Evolutionary conservation across 2,797 vertebrate species (phyloP).

Genomic region (Loriculus beryllinus): DNA sequence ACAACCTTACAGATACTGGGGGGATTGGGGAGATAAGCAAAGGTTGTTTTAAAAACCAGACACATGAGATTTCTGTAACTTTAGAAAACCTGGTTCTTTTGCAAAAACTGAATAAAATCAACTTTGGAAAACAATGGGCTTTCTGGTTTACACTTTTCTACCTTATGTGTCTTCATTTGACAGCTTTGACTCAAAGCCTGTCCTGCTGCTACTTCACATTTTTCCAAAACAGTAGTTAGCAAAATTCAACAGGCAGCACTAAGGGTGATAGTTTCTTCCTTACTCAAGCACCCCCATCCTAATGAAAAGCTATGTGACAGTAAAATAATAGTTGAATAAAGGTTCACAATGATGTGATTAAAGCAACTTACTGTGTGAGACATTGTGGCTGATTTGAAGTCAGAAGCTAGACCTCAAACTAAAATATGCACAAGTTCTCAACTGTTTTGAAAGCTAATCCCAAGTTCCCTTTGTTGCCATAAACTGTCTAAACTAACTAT

Average conservation of each 20-base stretch:
- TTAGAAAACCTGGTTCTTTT: neutral
- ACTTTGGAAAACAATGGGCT: neutral
- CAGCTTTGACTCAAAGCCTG: neutral
- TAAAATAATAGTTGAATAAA: neutral
- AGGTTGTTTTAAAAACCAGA: neutral
- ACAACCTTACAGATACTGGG: neutral
- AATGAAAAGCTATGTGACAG: neutral
- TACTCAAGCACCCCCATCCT: neutral
- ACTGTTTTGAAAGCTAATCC: neutral
- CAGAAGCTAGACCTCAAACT: neutral
- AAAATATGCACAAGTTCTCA: neutral
- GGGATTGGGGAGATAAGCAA: neutral
- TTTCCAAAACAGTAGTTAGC: neutral
- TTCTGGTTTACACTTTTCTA: neutral
- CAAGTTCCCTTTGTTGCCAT: neutral
- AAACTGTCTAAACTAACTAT: neutral
- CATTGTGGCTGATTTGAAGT: neutral
- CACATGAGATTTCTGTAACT: neutral
- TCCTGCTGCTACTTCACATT: neutral
- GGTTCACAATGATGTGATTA: neutral
- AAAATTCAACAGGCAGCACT: neutral
- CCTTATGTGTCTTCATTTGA: neutral
- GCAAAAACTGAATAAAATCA: neutral
- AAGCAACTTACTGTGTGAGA: neutral
- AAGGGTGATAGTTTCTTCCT: neutral